Evolutionary conservation across 2,888 invertebrate genomes (phyloP).

Genomic region (Oscheius myriophilus): DNA sequence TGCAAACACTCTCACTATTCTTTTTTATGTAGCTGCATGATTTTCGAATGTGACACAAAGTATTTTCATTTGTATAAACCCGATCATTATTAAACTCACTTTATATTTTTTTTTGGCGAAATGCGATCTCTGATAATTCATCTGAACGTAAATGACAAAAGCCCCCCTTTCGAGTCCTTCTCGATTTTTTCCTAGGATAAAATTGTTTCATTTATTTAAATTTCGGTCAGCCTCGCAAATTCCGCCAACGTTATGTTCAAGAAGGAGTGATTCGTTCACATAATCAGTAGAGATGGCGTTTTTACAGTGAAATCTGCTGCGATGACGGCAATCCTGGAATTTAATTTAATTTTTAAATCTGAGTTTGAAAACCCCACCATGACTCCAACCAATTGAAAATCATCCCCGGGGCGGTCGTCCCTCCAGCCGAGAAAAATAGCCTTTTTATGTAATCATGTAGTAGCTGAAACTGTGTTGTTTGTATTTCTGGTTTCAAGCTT

Average conservation of each 20-base stretch:
- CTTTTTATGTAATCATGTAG: conserved; percentile 7
- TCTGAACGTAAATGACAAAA: conserved; percentile 1
- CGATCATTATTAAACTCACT: too few species aligned
- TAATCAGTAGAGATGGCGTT: conserved; percentile 5
- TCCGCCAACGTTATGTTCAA: not conserved
- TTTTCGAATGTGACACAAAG: too few species aligned
- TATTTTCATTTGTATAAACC: too few species aligned
- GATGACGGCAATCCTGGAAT: conserved; percentile 23
- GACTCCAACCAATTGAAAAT: conserved; percentile 12
- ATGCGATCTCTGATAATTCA: conserved; percentile 13
- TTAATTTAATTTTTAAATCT: too few species aligned
- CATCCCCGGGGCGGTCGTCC: not conserved
- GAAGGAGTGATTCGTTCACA: conserved; percentile 18
- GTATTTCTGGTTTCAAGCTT: not conserved
- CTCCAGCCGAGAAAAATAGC: not conserved
- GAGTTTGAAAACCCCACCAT: conserved; percentile 8
- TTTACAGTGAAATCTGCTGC: conserved; percentile 11
- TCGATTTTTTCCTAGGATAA: not conserved
- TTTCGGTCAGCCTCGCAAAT: not conserved
- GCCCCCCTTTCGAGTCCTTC: not conserved
- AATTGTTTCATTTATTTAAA: not conserved
- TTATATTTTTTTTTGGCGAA: not conserved
- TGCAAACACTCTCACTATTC: too few species aligned
- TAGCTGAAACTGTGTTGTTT: too few species aligned
- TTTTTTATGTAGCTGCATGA: too few species aligned